A percentile compares a stretch with the other conserved stretches of the same genome.
Evolutionary conservation across 2,888 invertebrate genomes (phyloP).

Genomic region (Omphaloscelis lunosa): DNA sequence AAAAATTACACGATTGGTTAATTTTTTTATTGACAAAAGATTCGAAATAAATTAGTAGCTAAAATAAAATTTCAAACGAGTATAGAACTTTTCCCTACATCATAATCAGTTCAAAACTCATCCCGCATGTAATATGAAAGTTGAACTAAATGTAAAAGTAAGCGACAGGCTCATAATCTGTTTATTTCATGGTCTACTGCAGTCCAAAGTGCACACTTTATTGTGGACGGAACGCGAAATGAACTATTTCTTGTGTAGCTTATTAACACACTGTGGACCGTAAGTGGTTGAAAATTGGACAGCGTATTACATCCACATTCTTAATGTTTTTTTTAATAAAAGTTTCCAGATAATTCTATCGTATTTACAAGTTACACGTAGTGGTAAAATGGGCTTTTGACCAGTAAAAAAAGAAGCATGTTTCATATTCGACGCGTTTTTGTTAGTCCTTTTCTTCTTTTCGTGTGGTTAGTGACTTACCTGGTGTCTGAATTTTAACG

Average conservation of each 20-base stretch:
- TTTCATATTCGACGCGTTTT: background rate
- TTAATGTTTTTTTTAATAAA: background rate
- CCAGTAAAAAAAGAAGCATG: background rate
- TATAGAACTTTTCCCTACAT: background rate
- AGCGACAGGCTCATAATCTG: constrained; percentile 25
- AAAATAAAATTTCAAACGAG: background rate
- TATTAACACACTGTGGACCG: background rate
- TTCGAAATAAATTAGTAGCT: no score
- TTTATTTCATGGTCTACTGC: constrained; percentile 40
- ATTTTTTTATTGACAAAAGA: no score
- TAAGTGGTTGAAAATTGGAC: background rate
- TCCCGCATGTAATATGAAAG: constrained; percentile 6
- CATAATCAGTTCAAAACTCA: background rate
- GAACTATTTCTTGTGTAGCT: background rate
- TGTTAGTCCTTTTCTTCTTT: no score
- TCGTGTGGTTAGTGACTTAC: no score
- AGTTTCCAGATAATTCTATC: background rate
- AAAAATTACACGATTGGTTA: no score
- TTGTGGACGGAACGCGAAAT: constrained; percentile 3
- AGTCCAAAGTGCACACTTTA: constrained; percentile 36
- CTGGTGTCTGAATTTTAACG: no score
- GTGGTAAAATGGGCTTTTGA: background rate
- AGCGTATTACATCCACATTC: background rate
- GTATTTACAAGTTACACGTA: background rate
- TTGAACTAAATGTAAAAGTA: constrained; percentile 8